A percentile compares a stretch with the other conserved stretches of the same genome.
These are phyloP conservation scores for Rambutsinella grinnellia DNA, from an alignment of 2,888 invertebrate genomes.

Conservation along the genomic window DNA sequence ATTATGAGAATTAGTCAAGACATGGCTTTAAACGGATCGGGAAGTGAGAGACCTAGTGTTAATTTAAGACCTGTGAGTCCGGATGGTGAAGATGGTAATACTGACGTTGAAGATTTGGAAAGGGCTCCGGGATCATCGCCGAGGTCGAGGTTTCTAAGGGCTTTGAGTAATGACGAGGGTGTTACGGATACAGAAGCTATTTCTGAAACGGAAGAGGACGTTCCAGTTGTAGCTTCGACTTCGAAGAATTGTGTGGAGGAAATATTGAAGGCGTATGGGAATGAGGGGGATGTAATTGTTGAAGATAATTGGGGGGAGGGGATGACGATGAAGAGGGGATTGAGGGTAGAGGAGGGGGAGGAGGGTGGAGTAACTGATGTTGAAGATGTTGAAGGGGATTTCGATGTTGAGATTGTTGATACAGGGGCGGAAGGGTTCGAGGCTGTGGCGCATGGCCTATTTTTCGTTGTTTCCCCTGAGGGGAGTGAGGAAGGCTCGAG, in stretches of 20 bases:
- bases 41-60: slow-evolving; percentile 36
- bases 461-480: not conserved
- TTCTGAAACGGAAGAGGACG: slow-evolving; percentile 56
- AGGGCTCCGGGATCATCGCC: not conserved
- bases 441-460: slow-evolving; percentile 25
- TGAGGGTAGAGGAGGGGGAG: not conserved
- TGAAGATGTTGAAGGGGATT: slow-evolving; percentile 71
- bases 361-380: slow-evolving; percentile 72
- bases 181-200: slow-evolving; percentile 61
- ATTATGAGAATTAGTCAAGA: slow-evolving; percentile 63
- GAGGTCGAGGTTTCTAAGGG: not conserved
- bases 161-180: slow-evolving; percentile 26
- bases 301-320: slow-evolving; percentile 52
- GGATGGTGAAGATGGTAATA: slow-evolving; percentile 69
- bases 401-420: slow-evolving; percentile 43
- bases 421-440: slow-evolving; percentile 32
- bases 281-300: slow-evolving; percentile 55
- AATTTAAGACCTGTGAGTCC: slow-evolving; percentile 56
- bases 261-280: slow-evolving; percentile 48
- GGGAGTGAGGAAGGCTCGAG: not conserved
- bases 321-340: slow-evolving; percentile 27
- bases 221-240: not conserved
- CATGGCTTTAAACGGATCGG: slow-evolving; percentile 59
- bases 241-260: slow-evolving; percentile 44
- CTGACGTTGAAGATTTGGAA: slow-evolving; percentile 74